A percentile compares a stretch with the other conserved stretches of the same genome.
phyloP scores from a whole-genome alignment of 2,113 vertebrate genomes.

The Oncorhynchus gorbuscha region DNA sequence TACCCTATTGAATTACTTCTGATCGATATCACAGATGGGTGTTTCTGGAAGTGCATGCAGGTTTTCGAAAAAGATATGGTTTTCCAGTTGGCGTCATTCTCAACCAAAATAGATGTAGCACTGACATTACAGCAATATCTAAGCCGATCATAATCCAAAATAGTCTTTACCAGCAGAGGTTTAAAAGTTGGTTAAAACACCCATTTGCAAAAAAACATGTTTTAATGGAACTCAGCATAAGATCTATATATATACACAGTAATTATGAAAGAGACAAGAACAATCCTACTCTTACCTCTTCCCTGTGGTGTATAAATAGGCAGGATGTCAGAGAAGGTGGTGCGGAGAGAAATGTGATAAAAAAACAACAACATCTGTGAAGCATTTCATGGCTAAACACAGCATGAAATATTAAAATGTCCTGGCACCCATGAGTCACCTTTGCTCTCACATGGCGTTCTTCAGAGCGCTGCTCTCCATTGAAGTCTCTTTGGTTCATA shows the following conservation, averaged over 20 bases:
- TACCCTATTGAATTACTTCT: slow-evolving; percentile 38
- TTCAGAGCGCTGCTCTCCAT: not conserved
- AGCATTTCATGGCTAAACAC: slow-evolving; percentile 16
- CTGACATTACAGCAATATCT: too few relatives aligned
- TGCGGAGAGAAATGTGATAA: not conserved
- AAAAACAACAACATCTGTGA: not conserved
- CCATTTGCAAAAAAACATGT: too few relatives aligned
- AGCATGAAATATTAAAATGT: slow-evolving; percentile 9
- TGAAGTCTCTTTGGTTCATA: not conserved
- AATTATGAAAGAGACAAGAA: not conserved
- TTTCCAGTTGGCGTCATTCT: too few relatives aligned
- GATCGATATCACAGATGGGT: slow-evolving; percentile 51
- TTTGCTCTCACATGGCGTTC: not conserved
- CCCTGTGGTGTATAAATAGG: not conserved
- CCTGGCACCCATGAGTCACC: not conserved
- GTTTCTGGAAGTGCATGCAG: slow-evolving; percentile 34
- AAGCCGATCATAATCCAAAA: too few relatives aligned
- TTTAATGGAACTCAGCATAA: too few relatives aligned
- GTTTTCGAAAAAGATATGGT: slow-evolving; percentile 25
- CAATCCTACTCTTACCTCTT: slow-evolving; percentile 12
- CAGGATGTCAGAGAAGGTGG: not conserved
- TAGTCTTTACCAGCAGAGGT: too few relatives aligned
- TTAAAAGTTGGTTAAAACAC: too few relatives aligned
- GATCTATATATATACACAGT: not conserved
- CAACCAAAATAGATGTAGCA: too few relatives aligned